Percentiles rank a stretch among this genome's conserved stretches.
phyloP scores from a whole-genome alignment of 2,113 vertebrate species.

The Cervus canadensis region DNA sequence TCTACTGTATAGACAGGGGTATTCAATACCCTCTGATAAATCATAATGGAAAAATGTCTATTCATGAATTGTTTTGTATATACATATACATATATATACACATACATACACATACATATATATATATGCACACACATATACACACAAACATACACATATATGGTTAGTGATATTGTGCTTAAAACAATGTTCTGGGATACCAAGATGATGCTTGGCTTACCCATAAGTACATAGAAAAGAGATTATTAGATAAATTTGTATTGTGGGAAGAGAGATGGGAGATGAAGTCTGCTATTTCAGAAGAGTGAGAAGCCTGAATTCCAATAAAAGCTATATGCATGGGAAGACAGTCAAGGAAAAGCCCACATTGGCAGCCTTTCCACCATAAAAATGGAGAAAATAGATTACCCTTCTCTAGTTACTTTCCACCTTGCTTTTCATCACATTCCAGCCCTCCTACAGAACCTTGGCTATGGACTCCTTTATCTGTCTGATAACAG shows the following conservation, averaged over 20 bases:
- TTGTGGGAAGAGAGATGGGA: neutral
- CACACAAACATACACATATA: neutral
- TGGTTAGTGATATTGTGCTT: neutral
- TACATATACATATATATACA: neutral
- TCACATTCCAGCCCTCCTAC: neutral
- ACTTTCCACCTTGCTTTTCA: neutral
- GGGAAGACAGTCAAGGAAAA: neutral
- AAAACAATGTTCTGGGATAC: neutral
- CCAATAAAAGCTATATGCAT: neutral
- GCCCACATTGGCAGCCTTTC: neutral
- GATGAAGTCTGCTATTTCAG: neutral
- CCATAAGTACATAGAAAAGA: neutral
- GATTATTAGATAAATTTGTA: neutral
- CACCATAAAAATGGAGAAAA: neutral
- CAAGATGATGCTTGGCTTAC: neutral
- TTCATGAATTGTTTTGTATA: neutral
- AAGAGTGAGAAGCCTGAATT: neutral
- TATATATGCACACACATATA: neutral
- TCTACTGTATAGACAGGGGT: neutral
- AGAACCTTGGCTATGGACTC: neutral
- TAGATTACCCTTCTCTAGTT: neutral
- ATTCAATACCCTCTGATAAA: neutral
- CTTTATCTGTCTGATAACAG: neutral
- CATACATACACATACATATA: neutral
- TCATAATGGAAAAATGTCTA: neutral